phyloP scores from a whole-genome alignment of 2,888 invertebrate species.

The Osedax fenrisi region DNA sequence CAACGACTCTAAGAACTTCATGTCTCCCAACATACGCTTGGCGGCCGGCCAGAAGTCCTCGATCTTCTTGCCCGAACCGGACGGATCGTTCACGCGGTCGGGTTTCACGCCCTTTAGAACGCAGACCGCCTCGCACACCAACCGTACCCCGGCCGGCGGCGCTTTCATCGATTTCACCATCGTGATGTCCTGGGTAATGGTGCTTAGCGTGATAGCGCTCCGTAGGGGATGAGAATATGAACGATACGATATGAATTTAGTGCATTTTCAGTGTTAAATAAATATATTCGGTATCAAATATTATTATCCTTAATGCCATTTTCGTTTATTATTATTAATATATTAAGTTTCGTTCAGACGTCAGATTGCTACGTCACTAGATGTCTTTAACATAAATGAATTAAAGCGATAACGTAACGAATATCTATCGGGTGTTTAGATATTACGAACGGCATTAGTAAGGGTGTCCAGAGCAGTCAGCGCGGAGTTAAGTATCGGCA shows the following conservation, averaged over 20 bases:
- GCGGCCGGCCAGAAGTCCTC: constrained; percentile 52
- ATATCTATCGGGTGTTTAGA: too few relatives aligned
- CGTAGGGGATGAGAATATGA: too few relatives aligned
- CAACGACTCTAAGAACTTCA: constrained; percentile 50
- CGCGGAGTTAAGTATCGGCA: constrained; percentile 51
- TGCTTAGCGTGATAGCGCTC: too few relatives aligned
- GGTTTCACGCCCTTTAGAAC: constrained; percentile 51
- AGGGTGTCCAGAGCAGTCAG: constrained; percentile 51
- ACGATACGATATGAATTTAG: too few relatives aligned
- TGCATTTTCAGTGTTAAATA: too few relatives aligned
- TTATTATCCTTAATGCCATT: too few relatives aligned
- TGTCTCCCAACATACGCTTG: constrained; percentile 49
- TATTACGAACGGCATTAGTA: constrained; percentile 41
- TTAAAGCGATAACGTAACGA: too few relatives aligned
- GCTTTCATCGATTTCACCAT: constrained; percentile 51
- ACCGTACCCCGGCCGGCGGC: constrained; percentile 48
- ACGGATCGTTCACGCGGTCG: constrained; percentile 50
- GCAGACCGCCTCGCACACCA: constrained; percentile 51
- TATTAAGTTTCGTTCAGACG: too few relatives aligned
- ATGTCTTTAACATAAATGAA: too few relatives aligned
- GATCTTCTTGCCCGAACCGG: constrained; percentile 50
- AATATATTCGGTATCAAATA: too few relatives aligned
- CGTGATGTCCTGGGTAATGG: constrained; percentile 50
- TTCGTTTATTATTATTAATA: too few relatives aligned
- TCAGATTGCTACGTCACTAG: too few relatives aligned